phyloP scores from a whole-genome alignment of 1,140 invertebrate species.

The Caenorhabditis remanei region DNA sequence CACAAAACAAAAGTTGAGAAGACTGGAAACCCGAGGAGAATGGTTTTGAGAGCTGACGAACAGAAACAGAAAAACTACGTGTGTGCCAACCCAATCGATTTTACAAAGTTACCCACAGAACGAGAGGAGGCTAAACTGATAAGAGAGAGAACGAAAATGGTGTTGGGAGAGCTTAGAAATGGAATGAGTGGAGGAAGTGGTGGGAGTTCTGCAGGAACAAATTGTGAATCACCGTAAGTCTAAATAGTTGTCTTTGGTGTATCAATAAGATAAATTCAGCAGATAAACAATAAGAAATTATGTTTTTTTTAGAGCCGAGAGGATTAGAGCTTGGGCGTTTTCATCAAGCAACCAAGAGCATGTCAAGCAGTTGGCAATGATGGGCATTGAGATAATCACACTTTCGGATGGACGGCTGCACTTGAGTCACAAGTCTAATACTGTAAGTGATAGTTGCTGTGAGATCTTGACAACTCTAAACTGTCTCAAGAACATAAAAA shows the following conservation, averaged over 20 bases:
- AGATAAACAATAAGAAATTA: not conserved
- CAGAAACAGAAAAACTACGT: slow-evolving; percentile 27
- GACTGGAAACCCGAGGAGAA: not conserved
- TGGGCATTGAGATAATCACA: slow-evolving; percentile 93
- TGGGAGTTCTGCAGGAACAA: not conserved
- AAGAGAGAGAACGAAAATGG: slow-evolving; percentile 28
- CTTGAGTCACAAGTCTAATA: slow-evolving; percentile 84
- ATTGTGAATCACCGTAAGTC: slow-evolving; percentile 42
- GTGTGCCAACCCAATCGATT: slow-evolving; percentile 10
- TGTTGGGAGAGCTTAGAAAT: slow-evolving; percentile 17
- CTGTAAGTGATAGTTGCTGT: not conserved
- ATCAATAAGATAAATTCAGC: too few species aligned
- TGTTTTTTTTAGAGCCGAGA: slow-evolving; percentile 69
- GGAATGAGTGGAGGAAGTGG: not conserved
- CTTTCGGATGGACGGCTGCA: slow-evolving; percentile 90
- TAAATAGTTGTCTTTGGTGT: not conserved
- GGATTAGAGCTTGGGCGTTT: slow-evolving; percentile 80
- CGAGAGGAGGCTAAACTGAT: slow-evolving; percentile 37
- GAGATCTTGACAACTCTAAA: not conserved
- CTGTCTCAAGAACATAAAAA: too few species aligned
- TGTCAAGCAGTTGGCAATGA: slow-evolving; percentile 87
- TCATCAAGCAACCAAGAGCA: slow-evolving; percentile 90
- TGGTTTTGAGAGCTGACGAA: slow-evolving; percentile 29
- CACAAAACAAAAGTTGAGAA: slow-evolving; percentile 77
- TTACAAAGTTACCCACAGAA: slow-evolving; percentile 11